phyloP scores from a whole-genome alignment of 2,797 vertebrate genomes.

The Notolepis coatsorum region DNA sequence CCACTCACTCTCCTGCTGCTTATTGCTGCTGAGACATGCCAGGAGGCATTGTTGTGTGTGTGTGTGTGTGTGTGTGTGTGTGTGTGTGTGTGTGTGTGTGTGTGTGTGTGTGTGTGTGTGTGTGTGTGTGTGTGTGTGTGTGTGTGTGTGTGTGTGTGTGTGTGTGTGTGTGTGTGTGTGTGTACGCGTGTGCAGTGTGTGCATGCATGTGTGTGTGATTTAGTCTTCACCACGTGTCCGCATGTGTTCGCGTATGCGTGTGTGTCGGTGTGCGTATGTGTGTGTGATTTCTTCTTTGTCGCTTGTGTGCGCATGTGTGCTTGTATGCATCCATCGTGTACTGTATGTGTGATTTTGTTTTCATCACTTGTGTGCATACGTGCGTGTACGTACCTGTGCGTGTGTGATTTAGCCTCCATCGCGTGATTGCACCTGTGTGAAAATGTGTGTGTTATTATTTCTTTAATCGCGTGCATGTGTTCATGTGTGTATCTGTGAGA shows the following conservation, averaged over 20 bases:
- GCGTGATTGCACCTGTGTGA: neutral
- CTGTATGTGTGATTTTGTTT: constrained; percentile 8
- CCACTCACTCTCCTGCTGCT: neutral
- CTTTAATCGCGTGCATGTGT: too few species aligned
- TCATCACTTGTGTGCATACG: neutral
- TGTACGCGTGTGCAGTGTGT: too few species aligned
- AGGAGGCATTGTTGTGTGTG: neutral
- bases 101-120: neutral
- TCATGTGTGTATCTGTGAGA: too few species aligned
- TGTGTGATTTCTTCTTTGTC: neutral
- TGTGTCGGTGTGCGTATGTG: neutral
- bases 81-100: neutral
- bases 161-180: too few species aligned
- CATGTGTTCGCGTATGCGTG: neutral
- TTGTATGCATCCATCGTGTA: neutral
- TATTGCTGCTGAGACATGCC: neutral
- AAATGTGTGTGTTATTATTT: too few species aligned
- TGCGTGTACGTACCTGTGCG: neutral
- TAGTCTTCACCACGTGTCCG: too few species aligned
- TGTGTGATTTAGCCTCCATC: constrained; percentile 1
- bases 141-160: too few species aligned
- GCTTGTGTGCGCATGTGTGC: neutral
- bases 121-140: too few species aligned
- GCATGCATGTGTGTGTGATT: constrained; percentile 19
- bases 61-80: neutral